A percentile compares a stretch with the other conserved stretches of the same genome.
Conservation (phyloP, 1,140 invertebrate species). For the Drosophila kanapiae region DNA sequence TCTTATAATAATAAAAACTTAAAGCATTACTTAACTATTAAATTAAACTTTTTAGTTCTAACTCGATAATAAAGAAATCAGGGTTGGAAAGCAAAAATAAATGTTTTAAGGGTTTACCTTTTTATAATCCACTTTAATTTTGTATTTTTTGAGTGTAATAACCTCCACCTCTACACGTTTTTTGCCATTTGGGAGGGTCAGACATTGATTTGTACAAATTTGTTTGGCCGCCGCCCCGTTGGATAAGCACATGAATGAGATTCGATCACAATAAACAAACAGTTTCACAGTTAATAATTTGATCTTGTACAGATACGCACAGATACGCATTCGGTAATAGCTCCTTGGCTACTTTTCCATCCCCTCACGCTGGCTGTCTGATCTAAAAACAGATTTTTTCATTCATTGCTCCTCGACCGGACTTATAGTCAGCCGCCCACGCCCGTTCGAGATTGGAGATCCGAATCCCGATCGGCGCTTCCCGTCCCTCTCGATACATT, state of each 20-base stretch:
- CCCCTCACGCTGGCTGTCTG: background rate
- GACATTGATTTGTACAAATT: constrained; percentile 26
- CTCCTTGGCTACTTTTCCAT: constrained; percentile 13
- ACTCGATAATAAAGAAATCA: too few relatives aligned
- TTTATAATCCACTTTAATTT: too few relatives aligned
- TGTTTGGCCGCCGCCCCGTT: constrained; percentile 31
- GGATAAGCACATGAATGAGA: constrained; percentile 51
- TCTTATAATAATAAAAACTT: too few relatives aligned
- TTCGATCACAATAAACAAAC: constrained; percentile 67
- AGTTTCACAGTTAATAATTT: constrained; percentile 67
- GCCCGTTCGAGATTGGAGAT: constrained; percentile 6
- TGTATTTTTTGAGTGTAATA: background rate
- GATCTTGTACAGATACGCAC: constrained; percentile 63
- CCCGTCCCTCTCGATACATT: background rate
- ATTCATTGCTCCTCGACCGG: constrained; percentile 51
- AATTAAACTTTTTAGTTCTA: too few relatives aligned
- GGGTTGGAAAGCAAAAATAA: too few relatives aligned
- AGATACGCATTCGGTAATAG: constrained; percentile 32
- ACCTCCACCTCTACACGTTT: background rate
- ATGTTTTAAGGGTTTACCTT: too few relatives aligned
- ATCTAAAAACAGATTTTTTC: constrained; percentile 60
- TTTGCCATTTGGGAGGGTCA: constrained; percentile 15
- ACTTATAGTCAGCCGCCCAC: constrained; percentile 35
- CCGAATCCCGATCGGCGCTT: constrained; percentile 19
- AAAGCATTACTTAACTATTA: too few relatives aligned